phyloP scores from a whole-genome alignment of 2,888 invertebrate species.

The Lumbricus terrestris region DNA sequence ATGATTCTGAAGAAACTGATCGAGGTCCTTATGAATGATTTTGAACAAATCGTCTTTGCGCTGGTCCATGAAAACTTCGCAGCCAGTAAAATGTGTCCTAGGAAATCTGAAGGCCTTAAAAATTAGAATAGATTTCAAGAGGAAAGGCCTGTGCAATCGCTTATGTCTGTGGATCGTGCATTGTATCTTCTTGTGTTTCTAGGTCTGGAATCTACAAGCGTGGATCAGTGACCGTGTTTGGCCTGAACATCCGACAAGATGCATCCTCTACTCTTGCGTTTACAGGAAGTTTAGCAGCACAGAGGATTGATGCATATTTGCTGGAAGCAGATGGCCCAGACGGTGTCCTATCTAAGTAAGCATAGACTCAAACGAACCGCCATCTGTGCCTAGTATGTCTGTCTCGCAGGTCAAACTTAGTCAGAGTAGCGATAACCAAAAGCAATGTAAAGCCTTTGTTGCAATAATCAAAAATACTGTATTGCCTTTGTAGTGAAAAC shows the following conservation, averaged over 20 bases:
- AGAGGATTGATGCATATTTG: constrained; percentile 39
- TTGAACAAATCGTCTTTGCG: no score
- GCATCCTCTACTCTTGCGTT: constrained; percentile 24
- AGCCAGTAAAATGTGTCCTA: constrained; percentile 34
- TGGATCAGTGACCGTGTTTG: constrained; percentile 45
- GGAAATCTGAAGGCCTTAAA: no score
- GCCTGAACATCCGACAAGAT: constrained; percentile 40
- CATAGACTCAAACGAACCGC: not conserved
- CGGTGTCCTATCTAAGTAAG: constrained; percentile 40
- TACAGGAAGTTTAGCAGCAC: constrained; percentile 28
- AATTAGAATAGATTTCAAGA: constrained; percentile 36
- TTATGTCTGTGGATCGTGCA: not conserved
- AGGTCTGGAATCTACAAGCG: constrained; percentile 36
- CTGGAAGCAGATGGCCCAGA: constrained; percentile 37
- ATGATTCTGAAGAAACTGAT: no score
- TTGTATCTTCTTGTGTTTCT: constrained; percentile 21
- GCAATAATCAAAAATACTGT: no score
- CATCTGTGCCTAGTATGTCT: not conserved
- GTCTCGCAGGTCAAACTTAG: no score
- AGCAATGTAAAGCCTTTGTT: not conserved
- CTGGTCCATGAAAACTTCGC: no score
- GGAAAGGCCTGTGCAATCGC: not conserved
- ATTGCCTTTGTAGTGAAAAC: no score
- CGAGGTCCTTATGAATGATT: no score
- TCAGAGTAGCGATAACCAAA: not conserved